Conservation (phyloP, 1,140 invertebrate genomes). For the Micrasema minimum region DNA sequence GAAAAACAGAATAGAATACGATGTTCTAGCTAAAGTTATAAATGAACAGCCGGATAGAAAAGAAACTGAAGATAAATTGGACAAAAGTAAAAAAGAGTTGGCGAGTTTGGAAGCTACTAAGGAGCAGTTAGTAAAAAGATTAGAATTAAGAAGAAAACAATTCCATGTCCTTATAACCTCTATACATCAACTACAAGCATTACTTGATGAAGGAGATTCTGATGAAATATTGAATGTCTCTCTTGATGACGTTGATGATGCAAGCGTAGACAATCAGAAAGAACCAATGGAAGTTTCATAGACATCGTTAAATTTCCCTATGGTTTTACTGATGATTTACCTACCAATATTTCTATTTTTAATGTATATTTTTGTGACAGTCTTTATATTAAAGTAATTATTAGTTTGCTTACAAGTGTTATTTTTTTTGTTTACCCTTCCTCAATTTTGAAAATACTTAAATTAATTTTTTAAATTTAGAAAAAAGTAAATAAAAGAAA, state of each 20-base stretch:
- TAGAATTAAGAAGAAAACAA: constrained; percentile 86
- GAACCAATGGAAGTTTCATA: constrained; percentile 29
- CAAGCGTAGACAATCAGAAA: constrained; percentile 31
- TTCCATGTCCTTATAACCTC: constrained; percentile 88
- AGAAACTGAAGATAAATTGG: constrained; percentile 81
- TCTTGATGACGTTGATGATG: constrained; percentile 67
- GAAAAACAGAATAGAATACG: constrained; percentile 93
- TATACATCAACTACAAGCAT: constrained; percentile 79
- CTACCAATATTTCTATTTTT: too few relatives aligned
- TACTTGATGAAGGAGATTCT: constrained; percentile 73
- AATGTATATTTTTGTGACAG: too few relatives aligned
- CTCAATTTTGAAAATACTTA: too few relatives aligned
- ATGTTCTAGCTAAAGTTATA: constrained; percentile 90
- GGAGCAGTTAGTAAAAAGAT: constrained; percentile 77
- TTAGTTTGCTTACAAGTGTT: too few relatives aligned
- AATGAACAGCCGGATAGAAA: constrained; percentile 89
- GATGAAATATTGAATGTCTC: constrained; percentile 72
- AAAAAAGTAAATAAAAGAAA: too few relatives aligned
- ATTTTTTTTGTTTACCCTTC: too few relatives aligned
- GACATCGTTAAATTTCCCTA: too few relatives aligned
- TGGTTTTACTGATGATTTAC: too few relatives aligned
- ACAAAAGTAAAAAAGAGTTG: constrained; percentile 80
- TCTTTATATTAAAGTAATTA: too few relatives aligned
- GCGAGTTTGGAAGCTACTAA: constrained; percentile 73
- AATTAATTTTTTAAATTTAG: too few relatives aligned